Evolutionary conservation across 2,888 invertebrate species (phyloP).

Genomic region (Brachylomia viminalis): DNA sequence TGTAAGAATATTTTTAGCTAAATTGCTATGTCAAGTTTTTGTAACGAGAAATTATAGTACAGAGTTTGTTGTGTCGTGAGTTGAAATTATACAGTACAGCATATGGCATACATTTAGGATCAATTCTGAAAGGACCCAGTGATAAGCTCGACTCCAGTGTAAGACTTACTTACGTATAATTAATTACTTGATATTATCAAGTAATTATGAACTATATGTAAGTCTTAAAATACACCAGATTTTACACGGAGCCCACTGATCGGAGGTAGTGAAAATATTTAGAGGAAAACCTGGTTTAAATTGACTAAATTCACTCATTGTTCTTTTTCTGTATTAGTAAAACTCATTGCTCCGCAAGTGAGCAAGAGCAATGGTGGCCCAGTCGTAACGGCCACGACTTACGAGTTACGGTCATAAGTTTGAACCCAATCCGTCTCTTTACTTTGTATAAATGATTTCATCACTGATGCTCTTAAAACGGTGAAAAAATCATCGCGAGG

Average conservation of each 20-base stretch:
- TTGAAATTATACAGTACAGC: not conserved
- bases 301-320: not conserved
- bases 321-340: not conserved
- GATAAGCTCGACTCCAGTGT: not conserved
- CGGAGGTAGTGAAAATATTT: not conserved
- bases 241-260: not conserved
- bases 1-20: constrained; percentile 32
- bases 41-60: not conserved
- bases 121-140: not conserved
- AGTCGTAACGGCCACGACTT: too few relatives aligned
- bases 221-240: not conserved
- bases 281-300: not conserved
- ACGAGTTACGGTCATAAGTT: too few relatives aligned
- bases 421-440: too few relatives aligned
- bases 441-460: too few relatives aligned
- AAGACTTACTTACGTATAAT: not conserved
- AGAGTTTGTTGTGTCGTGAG: not conserved
- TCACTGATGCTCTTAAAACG: too few relatives aligned
- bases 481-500: too few relatives aligned
- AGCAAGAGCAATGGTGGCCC: too few relatives aligned
- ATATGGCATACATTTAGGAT: not conserved
- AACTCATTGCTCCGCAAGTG: too few relatives aligned
- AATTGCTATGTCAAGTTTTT: constrained; percentile 22
- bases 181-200: not conserved
- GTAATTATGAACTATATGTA: too few relatives aligned